A percentile compares a stretch with the other conserved stretches of the same genome.
Evolutionary conservation across 2,888 invertebrate genomes (phyloP).

Genomic region (Azorinus chamasolen): DNA sequence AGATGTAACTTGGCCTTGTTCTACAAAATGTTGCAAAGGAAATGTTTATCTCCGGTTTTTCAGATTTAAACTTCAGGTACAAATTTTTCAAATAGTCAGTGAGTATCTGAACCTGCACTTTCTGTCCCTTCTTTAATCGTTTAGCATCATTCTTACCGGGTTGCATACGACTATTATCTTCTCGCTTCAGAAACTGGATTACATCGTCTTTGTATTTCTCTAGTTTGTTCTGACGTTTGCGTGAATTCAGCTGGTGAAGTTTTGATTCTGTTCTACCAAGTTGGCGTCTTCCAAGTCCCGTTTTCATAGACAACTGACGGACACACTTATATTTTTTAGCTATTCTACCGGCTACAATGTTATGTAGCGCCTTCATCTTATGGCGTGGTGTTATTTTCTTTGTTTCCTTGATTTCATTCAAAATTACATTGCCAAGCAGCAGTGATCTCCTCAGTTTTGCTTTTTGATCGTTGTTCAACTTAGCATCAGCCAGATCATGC

Average conservation of each 20-base stretch:
- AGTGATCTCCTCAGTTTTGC: slow-evolving; percentile 15
- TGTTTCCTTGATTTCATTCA: slow-evolving; percentile 14
- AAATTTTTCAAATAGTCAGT: slow-evolving; percentile 44
- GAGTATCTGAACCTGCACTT: slow-evolving; percentile 26
- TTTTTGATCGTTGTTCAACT: slow-evolving; percentile 13
- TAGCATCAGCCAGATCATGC: slow-evolving; percentile 17
- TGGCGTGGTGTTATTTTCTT: not conserved
- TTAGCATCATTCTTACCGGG: slow-evolving; percentile 49
- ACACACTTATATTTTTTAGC: slow-evolving; percentile 38
- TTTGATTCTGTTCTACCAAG: slow-evolving; percentile 18
- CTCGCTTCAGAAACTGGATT: slow-evolving; percentile 29
- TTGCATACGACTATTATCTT: slow-evolving; percentile 39
- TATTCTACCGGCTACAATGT: slow-evolving; percentile 23
- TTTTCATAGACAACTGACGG: slow-evolving; percentile 7
- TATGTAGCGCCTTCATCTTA: slow-evolving; percentile 19
- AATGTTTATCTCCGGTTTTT: slow-evolving; percentile 44
- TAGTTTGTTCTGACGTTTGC: slow-evolving; percentile 1
- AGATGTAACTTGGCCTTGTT: slow-evolving; percentile 37
- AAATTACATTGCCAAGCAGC: slow-evolving; percentile 18
- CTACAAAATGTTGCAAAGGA: slow-evolving; percentile 49
- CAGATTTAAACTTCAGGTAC: slow-evolving; percentile 33
- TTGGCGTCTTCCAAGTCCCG: slow-evolving; percentile 30
- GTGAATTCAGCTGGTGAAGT: not conserved
- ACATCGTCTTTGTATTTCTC: slow-evolving; percentile 12
- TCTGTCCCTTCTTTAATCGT: slow-evolving; percentile 22